Evolutionary conservation across 2,888 invertebrate species (phyloP), one percentile per base, ranked within the genome.

Genomic region (Slavum lentiscoides): DNA sequence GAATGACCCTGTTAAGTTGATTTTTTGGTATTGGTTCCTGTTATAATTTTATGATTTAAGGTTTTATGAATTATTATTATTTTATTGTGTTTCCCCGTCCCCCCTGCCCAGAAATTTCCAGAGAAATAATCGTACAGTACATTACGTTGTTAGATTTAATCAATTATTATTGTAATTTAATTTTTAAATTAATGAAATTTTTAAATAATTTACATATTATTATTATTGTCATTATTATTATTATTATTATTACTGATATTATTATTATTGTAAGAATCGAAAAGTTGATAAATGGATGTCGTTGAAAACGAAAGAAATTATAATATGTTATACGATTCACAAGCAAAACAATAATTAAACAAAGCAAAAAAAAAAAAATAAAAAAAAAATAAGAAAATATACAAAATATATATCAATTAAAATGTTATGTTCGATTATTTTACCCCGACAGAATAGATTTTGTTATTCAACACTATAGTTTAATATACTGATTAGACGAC

Each of bases 1-100:
- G 58, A 0, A 72, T 80, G 80, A 64, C 80, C 70, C 72, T 72
- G 80, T 80, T 72, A 80, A 80, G 80, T 80, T 80, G 80, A 80
- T 80, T 80, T n/a, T 80, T 80, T 80, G 80, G 80, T 80, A 80
- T 80, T 72, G 80, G 80, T 80, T 80, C 80, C 80, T 80, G 80
- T 72, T 80, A 80, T 80, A 64, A 80, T 80, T 80, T 80, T 80
- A 80, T 80, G 64, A 80, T 80, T 80, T 80, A 80, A 55, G 55
- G 21, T 77, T 62, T 70, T 77, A 75, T 68, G 67, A 68, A 49
- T 62, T 49, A 80, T 58, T 39, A 80, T 80, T 49, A 76, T 74
- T 73, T 61, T n/a, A 76, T 62, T 72, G 43, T 80, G 64, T 72
- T 53, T 39, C 17, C 39, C 37, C 58, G n/a, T 49, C 55, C 15